Evolutionary conservation across 2,797 vertebrate species (phyloP).

Genomic region (Mus caroli): DNA sequence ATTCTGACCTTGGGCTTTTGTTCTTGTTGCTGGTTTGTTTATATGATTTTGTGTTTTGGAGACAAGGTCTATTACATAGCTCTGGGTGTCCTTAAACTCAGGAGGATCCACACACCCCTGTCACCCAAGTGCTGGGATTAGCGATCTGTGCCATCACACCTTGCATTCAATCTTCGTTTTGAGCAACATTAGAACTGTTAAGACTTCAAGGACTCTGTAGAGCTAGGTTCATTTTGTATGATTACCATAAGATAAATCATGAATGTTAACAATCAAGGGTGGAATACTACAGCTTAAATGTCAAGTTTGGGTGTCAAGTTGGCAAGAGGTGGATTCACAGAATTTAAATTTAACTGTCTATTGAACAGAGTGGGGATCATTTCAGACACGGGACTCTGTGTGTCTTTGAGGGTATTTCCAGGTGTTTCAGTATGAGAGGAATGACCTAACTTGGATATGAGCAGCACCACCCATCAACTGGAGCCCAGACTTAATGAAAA

Average conservation of each 20-base stretch:
- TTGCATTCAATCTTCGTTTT: not conserved
- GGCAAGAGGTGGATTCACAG: not conserved
- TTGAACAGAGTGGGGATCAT: not conserved
- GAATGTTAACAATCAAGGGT: not conserved
- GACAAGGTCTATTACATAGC: not conserved
- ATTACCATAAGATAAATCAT: not conserved
- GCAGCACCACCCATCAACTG: not conserved
- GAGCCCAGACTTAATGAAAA: not conserved
- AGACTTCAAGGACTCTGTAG: not conserved
- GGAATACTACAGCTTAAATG: not conserved
- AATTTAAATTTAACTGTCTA: not conserved
- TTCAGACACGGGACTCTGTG: not conserved
- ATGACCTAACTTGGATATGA: not conserved
- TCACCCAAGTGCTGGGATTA: not conserved
- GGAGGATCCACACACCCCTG: not conserved
- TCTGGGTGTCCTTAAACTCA: not conserved
- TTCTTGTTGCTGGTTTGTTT: not conserved
- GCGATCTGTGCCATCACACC: not conserved
- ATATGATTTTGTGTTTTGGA: not conserved
- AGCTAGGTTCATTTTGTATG: not conserved
- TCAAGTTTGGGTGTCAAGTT: not conserved
- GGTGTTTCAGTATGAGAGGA: not conserved
- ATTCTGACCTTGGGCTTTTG: not conserved
- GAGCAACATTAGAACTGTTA: not conserved
- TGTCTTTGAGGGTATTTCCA: not conserved